These are phyloP conservation scores for Tuberolachnus salignus DNA, from an alignment of 2,888 invertebrate genomes.

Conservation along the genomic window DNA sequence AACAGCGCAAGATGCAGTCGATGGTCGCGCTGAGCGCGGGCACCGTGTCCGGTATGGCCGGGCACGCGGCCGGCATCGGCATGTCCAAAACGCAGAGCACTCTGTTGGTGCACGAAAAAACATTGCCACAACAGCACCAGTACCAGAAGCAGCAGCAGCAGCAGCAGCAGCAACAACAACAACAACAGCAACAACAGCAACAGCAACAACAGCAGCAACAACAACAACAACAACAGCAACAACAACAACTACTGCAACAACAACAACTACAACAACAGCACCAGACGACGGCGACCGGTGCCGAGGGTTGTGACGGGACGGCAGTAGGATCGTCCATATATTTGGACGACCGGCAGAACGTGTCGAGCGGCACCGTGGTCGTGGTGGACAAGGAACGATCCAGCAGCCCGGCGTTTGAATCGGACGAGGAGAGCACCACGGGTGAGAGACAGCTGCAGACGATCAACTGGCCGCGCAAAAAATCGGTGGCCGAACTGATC, in stretches of 20 bases:
- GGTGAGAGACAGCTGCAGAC: constrained; percentile 59
- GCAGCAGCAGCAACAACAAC: constrained; percentile 62
- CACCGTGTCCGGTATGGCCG: constrained; percentile 89
- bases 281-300: neutral
- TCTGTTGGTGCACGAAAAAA: constrained; percentile 74
- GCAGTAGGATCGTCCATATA: no score
- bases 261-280: constrained; percentile 59
- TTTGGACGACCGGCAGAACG: no score
- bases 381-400: constrained; percentile 71
- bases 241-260: constrained; percentile 61
- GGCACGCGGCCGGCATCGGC: constrained; percentile 83
- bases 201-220: constrained; percentile 68
- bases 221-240: constrained; percentile 59
- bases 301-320: neutral
- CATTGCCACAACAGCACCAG: constrained; percentile 57
- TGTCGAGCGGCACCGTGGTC: constrained; percentile 18
- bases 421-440: constrained; percentile 77
- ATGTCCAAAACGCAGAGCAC: constrained; percentile 77
- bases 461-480: constrained; percentile 58
- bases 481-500: constrained; percentile 69
- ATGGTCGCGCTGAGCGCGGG: constrained; percentile 91
- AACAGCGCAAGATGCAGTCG: constrained; percentile 93
- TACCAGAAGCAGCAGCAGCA: constrained; percentile 59
- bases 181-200: constrained; percentile 60
- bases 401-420: constrained; percentile 92